Evolutionary conservation across 2,888 invertebrate species (phyloP).

Genomic region (Stenotaenia linearis): DNA sequence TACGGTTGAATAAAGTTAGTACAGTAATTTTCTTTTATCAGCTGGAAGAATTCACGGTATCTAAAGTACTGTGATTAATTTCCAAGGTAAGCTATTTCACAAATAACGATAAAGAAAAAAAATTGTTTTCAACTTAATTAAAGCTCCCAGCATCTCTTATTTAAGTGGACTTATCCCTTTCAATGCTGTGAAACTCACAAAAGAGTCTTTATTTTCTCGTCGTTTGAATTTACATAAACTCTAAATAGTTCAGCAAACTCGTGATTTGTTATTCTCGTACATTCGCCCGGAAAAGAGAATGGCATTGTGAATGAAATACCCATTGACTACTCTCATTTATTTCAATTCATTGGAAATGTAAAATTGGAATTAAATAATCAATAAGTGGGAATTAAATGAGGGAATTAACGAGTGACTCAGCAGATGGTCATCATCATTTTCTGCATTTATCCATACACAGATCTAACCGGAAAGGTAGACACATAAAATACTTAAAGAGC

Average conservation of each 20-base stretch:
- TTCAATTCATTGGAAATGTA: background rate
- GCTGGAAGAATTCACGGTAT: background rate
- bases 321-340: background rate
- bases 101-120: too few species aligned
- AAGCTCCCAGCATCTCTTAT: background rate
- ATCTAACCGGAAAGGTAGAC: slow-evolving; percentile 20
- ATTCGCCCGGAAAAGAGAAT: background rate
- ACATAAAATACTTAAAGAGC: slow-evolving; percentile 21
- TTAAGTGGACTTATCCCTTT: background rate
- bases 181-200: background rate
- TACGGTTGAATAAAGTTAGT: too few species aligned
- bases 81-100: too few species aligned
- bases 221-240: background rate
- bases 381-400: background rate
- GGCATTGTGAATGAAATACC: background rate
- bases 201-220: background rate
- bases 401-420: background rate
- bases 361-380: slow-evolving; percentile 6
- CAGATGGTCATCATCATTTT: slow-evolving; percentile 20
- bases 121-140: too few species aligned
- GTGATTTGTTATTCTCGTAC: background rate
- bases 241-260: background rate
- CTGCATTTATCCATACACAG: background rate
- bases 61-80: too few species aligned
- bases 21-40: background rate